Percentiles rank a stretch among this genome's conserved stretches.
phyloP scores from a whole-genome alignment of 2,797 vertebrate species.

The Phrynocephalus vlangalii region DNA sequence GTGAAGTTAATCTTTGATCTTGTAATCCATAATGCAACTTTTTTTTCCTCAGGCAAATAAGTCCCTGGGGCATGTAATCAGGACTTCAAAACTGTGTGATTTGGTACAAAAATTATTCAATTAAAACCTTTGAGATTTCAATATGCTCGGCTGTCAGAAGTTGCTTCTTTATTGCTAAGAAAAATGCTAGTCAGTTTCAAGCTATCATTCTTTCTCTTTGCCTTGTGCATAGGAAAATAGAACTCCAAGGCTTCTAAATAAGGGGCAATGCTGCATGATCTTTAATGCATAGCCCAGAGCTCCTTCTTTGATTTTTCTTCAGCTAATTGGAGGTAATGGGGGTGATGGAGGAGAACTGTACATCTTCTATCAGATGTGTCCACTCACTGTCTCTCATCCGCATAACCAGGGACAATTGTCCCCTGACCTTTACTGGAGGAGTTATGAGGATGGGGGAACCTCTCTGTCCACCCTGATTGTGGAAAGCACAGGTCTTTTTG shows the following conservation, averaged over 20 bases:
- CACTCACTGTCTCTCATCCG: too few relatives aligned
- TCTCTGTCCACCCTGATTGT: too few relatives aligned
- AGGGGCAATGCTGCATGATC: neutral
- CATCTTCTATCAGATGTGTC: too few relatives aligned
- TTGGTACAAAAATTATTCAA: constrained; percentile 66
- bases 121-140: constrained; percentile 72
- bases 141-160: constrained; percentile 69
- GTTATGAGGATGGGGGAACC: too few relatives aligned
- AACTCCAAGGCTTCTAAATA: neutral
- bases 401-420: too few relatives aligned
- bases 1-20: constrained; percentile 76
- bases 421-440: too few relatives aligned
- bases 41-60: constrained; percentile 76
- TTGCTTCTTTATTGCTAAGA: constrained; percentile 31
- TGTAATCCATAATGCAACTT: constrained; percentile 78
- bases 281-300: neutral
- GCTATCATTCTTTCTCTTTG: neutral
- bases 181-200: neutral
- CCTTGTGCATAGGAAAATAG: neutral
- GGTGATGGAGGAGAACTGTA: too few relatives aligned
- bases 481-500: too few relatives aligned
- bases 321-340: too few relatives aligned
- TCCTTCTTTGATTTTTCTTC: too few relatives aligned
- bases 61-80: constrained; percentile 73
- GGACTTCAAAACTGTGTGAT: constrained; percentile 77